Conservation (phyloP, 2,888 invertebrate genomes). For the Octodonta nipae region DNA sequence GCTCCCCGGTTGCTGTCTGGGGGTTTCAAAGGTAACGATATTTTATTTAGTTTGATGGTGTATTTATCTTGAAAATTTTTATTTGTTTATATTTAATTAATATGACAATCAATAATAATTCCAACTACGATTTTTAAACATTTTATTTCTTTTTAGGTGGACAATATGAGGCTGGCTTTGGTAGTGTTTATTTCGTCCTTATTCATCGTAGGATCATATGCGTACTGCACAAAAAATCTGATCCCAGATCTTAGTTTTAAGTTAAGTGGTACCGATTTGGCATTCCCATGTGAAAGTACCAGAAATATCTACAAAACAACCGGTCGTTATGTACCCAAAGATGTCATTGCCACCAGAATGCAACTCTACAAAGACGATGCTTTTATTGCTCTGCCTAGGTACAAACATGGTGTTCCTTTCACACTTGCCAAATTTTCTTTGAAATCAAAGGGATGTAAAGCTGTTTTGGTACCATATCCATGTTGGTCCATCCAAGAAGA, state of each 20-base stretch:
- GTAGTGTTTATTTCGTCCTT: slow-evolving; percentile 8
- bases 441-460: slow-evolving; percentile 37
- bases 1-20: too few relatives aligned
- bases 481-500: slow-evolving; percentile 59
- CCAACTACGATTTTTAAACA: background rate
- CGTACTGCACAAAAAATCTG: slow-evolving; percentile 18
- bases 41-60: too few relatives aligned
- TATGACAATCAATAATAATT: too few relatives aligned
- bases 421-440: slow-evolving; percentile 45
- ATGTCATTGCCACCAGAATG: slow-evolving; percentile 48
- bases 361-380: slow-evolving; percentile 45
- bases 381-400: slow-evolving; percentile 46
- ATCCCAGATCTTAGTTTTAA: slow-evolving; percentile 26
- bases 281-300: slow-evolving; percentile 34
- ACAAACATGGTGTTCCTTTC: slow-evolving; percentile 46
- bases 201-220: slow-evolving; percentile 15
- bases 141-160: slow-evolving; percentile 6
- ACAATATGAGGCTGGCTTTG: slow-evolving; percentile 13
- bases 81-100: too few relatives aligned
- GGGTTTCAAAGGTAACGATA: too few relatives aligned
- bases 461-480: slow-evolving; percentile 47
- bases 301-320: slow-evolving; percentile 44
- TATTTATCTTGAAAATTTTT: too few relatives aligned
- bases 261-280: slow-evolving; percentile 19
- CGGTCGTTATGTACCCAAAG: slow-evolving; percentile 44